Base-by-base conservation (phyloP, 2,113 vertebrate genomes). In the Pseudopipra pipra region DNA sequence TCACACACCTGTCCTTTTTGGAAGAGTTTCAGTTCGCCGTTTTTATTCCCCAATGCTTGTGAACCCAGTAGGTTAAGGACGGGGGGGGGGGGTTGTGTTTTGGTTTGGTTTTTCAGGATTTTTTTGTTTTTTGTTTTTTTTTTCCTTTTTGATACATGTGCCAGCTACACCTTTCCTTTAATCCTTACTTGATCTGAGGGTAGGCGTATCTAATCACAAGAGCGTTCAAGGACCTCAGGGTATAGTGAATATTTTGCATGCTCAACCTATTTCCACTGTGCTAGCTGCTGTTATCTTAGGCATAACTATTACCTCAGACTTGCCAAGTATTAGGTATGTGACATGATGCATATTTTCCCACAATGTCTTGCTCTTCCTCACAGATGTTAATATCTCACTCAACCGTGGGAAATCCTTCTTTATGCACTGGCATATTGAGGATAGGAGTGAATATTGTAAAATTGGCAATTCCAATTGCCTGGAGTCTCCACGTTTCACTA, bases 1-100 rank as follows among this genome's bases (percentile, higher is more conserved):
- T 96, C 93, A 28, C 96, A 96, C 96, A 97, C 97, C 97, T 98
- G 97, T 94, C 90, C 93, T 95, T 96, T 96, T 67, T 97, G 97
- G 97, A 97, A 94, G 91, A 76, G 78, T 96, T 96, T 97, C 95
- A 95, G 58, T 74, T 61, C 54, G 31, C 52, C 97, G 83, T 96
- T 96, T 90, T 97, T 91, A 96, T 96, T 95, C 93, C 80, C 51
- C 43, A 94, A 18, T 91, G 59, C 76, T 70, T 44, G 41, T 84
- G 73, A 86, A 91, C 73, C 89, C 85, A 59, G 68, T 67, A 85
- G 31, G 73, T 80, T 80, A 79, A 87, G 59, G 65, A 89, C 14
- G 95, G 14, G 24, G 5, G 14, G 24, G 5, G 11, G 39, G 0
- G 0, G 14, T 55, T 25, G 35, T 7, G 24, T 28, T 62, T 92